Base-by-base conservation (phyloP, 2,113 vertebrate genomes). In the Chascanopsetta lugubris region DNA sequence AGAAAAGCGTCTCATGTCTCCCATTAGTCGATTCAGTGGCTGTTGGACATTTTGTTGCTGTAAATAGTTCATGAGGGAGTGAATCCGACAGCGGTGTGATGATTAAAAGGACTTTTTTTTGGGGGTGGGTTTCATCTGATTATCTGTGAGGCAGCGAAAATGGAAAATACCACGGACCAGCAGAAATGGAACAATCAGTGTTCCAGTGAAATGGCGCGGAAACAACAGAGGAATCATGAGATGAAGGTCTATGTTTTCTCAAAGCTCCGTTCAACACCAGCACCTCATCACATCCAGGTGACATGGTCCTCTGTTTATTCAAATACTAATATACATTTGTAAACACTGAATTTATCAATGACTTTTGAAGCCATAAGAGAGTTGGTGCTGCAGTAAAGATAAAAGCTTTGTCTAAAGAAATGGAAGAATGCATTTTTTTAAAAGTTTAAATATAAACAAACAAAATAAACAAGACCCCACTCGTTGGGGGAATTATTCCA, bases 1-100 rank as follows among this genome's bases (percentile, higher is more conserved):
- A 61, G 54, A 72, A 59, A 84, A 61, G 50, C 1, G 56, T 76
- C 71, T 78, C 64, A 58, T 83, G 72, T 76, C 76, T 70, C 71
- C 61, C 67, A 65, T 83, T 75, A 75, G 74, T 56, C 38, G 6
- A 61, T 56, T 67, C 75, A 58, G 64, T 61, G 67, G 61, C 64
- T 73, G 69, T 18, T 30, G 56, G 77, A 78, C 26, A 27, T 75
- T 69, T 45, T 42, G 38, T 30, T 22, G 20, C 38, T 21, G 47
- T 74, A 60, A 77, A 65, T 55, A 48, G 34, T 57, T 26, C 56
- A n/a, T 17, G 30, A 63, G 21, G n/a, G 61, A 61, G 49, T 7
- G 21, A 49, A 2, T 82, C 34, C 30, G 49, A 46, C 54, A 24
- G 36, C 25, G 18, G 69, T 7, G 32, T 24, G n/a, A 24, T 61